Evolutionary conservation across 2,113 vertebrate species (phyloP).

Genomic region (Peromyscus maniculatus): DNA sequence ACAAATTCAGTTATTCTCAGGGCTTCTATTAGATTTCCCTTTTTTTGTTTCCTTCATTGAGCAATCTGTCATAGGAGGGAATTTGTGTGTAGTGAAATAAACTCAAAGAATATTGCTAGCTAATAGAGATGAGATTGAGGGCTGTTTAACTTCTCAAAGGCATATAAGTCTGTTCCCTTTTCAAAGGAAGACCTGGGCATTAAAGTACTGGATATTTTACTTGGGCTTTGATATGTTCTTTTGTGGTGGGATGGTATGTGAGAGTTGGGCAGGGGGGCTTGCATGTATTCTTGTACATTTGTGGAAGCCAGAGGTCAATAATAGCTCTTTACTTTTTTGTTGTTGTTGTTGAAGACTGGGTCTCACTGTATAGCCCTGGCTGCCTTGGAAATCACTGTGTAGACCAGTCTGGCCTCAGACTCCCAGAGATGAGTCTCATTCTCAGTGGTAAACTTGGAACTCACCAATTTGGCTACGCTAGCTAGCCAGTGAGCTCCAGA

Average conservation of each 20-base stretch:
- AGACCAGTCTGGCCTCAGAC: background rate
- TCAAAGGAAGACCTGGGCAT: background rate
- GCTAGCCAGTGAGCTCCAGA: background rate
- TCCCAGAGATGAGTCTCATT: background rate
- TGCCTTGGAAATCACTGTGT: background rate
- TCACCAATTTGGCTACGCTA: background rate
- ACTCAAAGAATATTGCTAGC: constrained; percentile 54
- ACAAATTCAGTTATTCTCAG: constrained; percentile 41
- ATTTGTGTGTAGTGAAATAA: background rate
- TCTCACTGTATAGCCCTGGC: background rate
- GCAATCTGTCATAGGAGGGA: background rate
- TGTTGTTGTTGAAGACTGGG: background rate
- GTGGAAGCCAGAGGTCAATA: background rate
- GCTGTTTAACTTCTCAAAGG: constrained; percentile 69
- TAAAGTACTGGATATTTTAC: constrained; percentile 51
- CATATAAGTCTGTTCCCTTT: constrained; percentile 6
- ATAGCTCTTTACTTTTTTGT: background rate
- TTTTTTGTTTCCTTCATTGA: background rate
- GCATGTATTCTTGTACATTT: background rate
- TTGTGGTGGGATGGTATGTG: background rate
- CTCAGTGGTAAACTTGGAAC: background rate
- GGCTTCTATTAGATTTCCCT: background rate
- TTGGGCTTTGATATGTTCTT: constrained; percentile 30
- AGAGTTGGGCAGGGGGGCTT: background rate
- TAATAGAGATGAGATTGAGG: constrained; percentile 69